Percentiles rank a stretch among this genome's conserved stretches.
phyloP scores from a whole-genome alignment of 2,797 vertebrate genomes.

The Rhadinocentrus ornatus region DNA sequence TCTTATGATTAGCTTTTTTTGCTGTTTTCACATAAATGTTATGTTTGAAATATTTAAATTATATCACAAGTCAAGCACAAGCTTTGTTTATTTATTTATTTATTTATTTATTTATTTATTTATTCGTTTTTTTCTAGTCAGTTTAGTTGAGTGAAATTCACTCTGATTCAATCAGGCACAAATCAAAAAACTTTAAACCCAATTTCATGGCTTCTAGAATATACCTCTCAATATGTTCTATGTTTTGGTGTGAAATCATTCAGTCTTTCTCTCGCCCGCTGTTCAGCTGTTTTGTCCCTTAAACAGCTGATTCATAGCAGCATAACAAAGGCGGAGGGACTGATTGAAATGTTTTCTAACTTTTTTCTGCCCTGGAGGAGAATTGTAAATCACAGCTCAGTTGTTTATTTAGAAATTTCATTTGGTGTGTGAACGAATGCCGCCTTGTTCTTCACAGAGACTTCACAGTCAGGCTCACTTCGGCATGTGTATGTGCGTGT shows the following conservation, averaged over 20 bases:
- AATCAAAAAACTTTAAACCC: conserved; percentile 64
- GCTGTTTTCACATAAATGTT: conserved; percentile 30
- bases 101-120: background rate
- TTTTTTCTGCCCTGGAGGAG: conserved; percentile 74
- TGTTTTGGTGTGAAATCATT: conserved; percentile 62
- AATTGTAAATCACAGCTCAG: conserved; percentile 80
- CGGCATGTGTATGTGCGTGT: conserved; percentile 27
- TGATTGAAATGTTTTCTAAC: conserved; percentile 82
- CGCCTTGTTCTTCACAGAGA: conserved; percentile 72
- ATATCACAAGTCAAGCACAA: conserved; percentile 35
- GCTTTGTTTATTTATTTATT: conserved; percentile 51
- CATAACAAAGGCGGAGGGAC: conserved; percentile 72
- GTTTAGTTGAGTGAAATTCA: conserved; percentile 52
- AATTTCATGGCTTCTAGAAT: conserved; percentile 67
- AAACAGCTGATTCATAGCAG: conserved; percentile 80
- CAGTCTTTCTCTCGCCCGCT: conserved; percentile 45
- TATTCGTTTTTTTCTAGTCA: conserved; percentile 37
- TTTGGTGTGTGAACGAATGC: conserved; percentile 74
- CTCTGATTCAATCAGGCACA: conserved; percentile 70
- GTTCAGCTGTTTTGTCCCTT: conserved; percentile 74
- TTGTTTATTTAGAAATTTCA: conserved; percentile 81
- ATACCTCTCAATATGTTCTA: conserved; percentile 62
- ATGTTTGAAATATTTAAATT: conserved; percentile 61
- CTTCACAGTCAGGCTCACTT: conserved; percentile 62
- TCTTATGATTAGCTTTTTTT: conserved; percentile 24